Percentiles rank a stretch among this genome's conserved stretches.
These are phyloP conservation scores for Epizoanthus ramosus DNA, from an alignment of 92 coral and sea anemone genomes.

Conservation along the genomic window DNA sequence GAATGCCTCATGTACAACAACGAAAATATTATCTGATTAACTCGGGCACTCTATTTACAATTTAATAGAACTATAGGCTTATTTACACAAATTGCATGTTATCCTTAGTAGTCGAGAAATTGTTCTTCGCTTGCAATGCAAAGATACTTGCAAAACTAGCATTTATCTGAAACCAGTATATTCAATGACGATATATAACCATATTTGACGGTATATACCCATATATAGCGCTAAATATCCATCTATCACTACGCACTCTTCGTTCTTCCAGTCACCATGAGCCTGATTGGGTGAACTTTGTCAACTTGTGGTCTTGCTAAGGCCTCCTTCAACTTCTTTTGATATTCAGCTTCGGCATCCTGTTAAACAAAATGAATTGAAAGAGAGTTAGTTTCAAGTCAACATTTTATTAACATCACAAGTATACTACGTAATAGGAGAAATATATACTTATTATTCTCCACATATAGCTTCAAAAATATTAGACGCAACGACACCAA, in stretches of 20 bases:
- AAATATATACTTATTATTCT: too few relatives aligned
- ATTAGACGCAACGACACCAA: too few relatives aligned
- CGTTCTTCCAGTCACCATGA: conserved; percentile 63
- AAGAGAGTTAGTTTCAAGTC: neutral
- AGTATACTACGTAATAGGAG: too few relatives aligned
- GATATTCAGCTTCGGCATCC: conserved; percentile 97
- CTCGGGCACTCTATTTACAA: neutral
- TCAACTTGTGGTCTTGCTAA: conserved; percentile 77
- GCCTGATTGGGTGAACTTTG: conserved; percentile 85
- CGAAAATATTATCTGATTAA: neutral
- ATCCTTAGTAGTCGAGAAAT: neutral
- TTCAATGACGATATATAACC: too few relatives aligned
- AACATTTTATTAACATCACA: too few relatives aligned
- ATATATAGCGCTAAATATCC: neutral
- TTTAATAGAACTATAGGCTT: neutral
- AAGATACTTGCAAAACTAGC: too few relatives aligned
- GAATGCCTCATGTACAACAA: neutral
- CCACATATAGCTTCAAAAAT: too few relatives aligned
- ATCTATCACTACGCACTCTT: conserved; percentile 14
- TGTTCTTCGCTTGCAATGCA: neutral
- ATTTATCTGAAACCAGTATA: too few relatives aligned
- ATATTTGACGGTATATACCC: too few relatives aligned
- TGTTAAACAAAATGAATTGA: conserved; percentile 23
- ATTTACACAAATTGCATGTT: neutral
- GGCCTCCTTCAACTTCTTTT: conserved; percentile 82